Evolutionary conservation across 2,797 vertebrate species (phyloP).

Genomic region (Decapterus maruadsi): DNA sequence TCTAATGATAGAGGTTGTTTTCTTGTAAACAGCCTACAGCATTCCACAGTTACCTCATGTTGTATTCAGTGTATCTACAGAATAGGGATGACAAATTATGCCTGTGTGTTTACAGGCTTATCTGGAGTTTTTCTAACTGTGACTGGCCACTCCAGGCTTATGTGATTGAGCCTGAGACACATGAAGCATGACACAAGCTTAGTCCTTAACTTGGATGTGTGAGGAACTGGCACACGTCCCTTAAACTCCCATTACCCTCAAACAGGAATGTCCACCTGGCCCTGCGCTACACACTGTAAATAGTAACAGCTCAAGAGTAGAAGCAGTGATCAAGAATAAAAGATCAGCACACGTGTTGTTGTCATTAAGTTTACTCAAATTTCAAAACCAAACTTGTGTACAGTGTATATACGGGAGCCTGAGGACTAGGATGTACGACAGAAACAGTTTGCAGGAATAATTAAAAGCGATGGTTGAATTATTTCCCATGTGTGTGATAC

Average conservation of each 20-base stretch:
- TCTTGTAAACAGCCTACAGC: not conserved
- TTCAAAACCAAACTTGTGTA: not conserved
- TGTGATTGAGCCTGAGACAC: conserved; percentile 8
- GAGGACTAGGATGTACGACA: not conserved
- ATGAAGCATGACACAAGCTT: conserved; percentile 31
- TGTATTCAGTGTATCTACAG: not conserved
- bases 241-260: conserved; percentile 47
- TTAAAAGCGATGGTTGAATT: not conserved
- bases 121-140: conserved; percentile 13
- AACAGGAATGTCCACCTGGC: conserved; percentile 50
- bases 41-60: not conserved
- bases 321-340: conserved; percentile 15
- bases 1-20: not conserved
- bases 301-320: conserved; percentile 29
- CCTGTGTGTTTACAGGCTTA: conserved; percentile 12
- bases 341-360: conserved; percentile 18
- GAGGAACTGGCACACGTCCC: conserved; percentile 41
- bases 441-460: not conserved
- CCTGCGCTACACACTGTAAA: conserved; percentile 33
- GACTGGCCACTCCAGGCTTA: conserved; percentile 15
- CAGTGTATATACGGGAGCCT: not conserved
- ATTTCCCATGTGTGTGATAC: not conserved
- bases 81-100: not conserved
- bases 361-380: conserved; percentile 1
- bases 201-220: conserved; percentile 49